These are phyloP conservation scores for Talpa occidentalis DNA, from an alignment of 2,113 vertebrate species.

Conservation along the genomic window DNA sequence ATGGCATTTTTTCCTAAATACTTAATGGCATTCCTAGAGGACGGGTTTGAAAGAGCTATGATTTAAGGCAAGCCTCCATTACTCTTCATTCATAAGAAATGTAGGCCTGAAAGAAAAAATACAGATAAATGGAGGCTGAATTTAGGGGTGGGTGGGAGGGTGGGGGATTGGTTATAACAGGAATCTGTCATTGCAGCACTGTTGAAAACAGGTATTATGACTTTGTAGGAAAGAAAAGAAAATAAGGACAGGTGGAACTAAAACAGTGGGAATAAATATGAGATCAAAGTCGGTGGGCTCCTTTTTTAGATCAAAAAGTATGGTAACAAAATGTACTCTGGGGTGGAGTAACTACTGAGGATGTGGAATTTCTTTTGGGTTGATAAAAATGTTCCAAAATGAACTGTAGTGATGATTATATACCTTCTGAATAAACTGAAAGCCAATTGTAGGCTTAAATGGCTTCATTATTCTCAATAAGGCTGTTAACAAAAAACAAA, in stretches of 20 bases:
- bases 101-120: too few species aligned
- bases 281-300: not conserved
- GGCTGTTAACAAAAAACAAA: too few species aligned
- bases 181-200: not conserved
- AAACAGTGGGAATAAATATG: not conserved
- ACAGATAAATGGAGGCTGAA: not conserved
- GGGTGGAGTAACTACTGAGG: not conserved
- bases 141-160: not conserved
- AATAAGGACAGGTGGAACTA: not conserved
- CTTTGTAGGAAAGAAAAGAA: not conserved
- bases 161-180: not conserved
- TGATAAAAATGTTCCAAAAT: too few species aligned
- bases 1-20: not conserved
- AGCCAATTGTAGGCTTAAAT: not conserved
- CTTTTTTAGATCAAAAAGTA: constrained; percentile 33
- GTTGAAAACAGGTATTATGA: not conserved
- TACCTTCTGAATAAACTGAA: not conserved
- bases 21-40: not conserved
- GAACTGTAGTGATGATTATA: not conserved
- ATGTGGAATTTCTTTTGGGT: not conserved
- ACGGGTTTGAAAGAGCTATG: not conserved
- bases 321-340: not conserved
- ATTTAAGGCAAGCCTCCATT: not conserved
- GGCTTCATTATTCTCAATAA: not conserved
- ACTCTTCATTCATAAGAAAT: not conserved